phyloP scores from a whole-genome alignment of 1,140 invertebrate genomes.

The Wasmannia auropunctata region DNA sequence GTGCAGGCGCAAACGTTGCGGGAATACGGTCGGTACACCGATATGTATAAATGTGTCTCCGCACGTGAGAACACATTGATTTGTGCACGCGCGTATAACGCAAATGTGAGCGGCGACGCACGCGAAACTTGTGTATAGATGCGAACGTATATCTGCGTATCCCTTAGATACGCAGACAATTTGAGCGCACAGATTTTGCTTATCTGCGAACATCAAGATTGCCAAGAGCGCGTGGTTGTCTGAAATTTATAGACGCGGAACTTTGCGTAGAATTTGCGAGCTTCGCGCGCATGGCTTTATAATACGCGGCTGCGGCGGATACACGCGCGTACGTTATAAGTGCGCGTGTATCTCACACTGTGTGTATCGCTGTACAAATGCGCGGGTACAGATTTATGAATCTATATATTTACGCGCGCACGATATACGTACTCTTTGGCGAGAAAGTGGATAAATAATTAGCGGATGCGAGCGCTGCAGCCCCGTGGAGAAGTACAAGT shows the following conservation, averaged over 20 bases:
- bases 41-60: not conserved
- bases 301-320: not conserved
- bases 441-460: not conserved
- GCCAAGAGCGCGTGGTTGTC: not conserved
- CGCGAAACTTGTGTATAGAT: not conserved
- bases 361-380: not conserved
- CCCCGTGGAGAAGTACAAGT: not conserved
- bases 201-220: slow-evolving; percentile 15
- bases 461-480: not conserved
- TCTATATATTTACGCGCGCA: not conserved
- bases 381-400: not conserved
- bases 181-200: not conserved
- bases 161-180: not conserved
- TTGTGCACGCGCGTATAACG: not conserved
- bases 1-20: not conserved
- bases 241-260: slow-evolving; percentile 20
- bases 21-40: not conserved
- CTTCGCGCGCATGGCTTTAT: too few relatives aligned
- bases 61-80: not conserved
- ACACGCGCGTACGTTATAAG: not conserved
- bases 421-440: not conserved
- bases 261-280: not conserved
- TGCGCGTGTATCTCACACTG: not conserved
- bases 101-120: not conserved
- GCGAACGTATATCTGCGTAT: not conserved